Evolutionary conservation across 2,888 invertebrate genomes (phyloP).

Genomic region (Tenthredo amoena): DNA sequence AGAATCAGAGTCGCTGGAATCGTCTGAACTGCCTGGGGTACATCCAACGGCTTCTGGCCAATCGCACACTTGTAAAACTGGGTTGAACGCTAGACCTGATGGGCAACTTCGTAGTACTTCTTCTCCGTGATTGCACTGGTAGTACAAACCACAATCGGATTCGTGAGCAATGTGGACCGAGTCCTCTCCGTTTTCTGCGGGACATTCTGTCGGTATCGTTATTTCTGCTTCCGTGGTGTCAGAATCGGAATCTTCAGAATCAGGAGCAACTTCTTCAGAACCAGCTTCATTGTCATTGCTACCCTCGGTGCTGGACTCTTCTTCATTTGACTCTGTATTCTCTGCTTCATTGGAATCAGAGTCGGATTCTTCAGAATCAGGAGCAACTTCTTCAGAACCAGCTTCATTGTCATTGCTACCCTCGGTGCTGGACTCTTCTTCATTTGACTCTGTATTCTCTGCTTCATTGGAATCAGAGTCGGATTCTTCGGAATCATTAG

Average conservation of each 20-base stretch:
- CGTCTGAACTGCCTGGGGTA: not conserved
- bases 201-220: slow-evolving; percentile 50
- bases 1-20: not conserved
- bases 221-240: not conserved
- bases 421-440: not conserved
- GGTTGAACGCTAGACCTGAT: slow-evolving; percentile 56
- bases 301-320: not conserved
- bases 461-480: not conserved
- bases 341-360: not conserved
- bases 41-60: slow-evolving; percentile 56
- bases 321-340: not conserved
- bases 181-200: slow-evolving; percentile 29
- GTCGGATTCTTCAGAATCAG: not conserved
- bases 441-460: not conserved
- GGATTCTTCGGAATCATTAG: not conserved
- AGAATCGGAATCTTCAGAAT: not conserved
- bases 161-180: slow-evolving; percentile 59
- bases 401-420: not conserved
- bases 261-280: not conserved
- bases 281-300: not conserved
- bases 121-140: slow-evolving; percentile 58
- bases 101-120: slow-evolving; percentile 56
- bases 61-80: slow-evolving; percentile 58
- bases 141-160: slow-evolving; percentile 60
- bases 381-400: not conserved